Percentiles rank a stretch among this genome's conserved stretches.
Conservation (phyloP, 2,888 invertebrate species). For the Rhorus exstirpatorius region DNA sequence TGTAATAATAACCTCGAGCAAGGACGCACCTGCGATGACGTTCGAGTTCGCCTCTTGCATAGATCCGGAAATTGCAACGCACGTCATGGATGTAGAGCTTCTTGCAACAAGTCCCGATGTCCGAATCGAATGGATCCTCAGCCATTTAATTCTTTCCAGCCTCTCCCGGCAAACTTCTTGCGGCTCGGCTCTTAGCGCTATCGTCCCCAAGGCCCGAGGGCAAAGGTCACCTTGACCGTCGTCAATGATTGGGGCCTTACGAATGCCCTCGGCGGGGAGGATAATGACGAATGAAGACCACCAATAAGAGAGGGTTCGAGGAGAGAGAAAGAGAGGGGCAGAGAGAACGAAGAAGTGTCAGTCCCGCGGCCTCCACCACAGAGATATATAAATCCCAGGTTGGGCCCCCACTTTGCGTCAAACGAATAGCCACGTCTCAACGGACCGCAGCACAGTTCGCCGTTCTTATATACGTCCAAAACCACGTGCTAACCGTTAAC, state of each 20-base stretch:
- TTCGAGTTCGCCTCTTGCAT: constrained; percentile 32
- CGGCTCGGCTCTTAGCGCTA: constrained; percentile 15
- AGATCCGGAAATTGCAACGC: constrained; percentile 35
- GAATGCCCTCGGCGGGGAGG: constrained; percentile 59
- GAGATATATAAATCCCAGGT: constrained; percentile 82
- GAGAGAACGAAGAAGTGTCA: constrained; percentile 56
- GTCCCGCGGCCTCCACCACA: constrained; percentile 79
- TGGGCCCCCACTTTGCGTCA: constrained; percentile 81
- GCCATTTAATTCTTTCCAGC: constrained; percentile 5
- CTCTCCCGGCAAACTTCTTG: constrained; percentile 9
- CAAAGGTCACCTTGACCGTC: constrained; percentile 81
- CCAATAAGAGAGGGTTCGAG: constrained; percentile 50
- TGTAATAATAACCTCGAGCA: constrained; percentile 57
- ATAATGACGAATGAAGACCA: constrained; percentile 64
- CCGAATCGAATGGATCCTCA: constrained; percentile 1
- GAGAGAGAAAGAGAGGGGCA: constrained; percentile 39
- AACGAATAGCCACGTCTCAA: constrained; percentile 79
- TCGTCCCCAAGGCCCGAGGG: constrained; percentile 68
- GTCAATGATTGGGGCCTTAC: constrained; percentile 44
- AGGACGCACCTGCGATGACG: constrained; percentile 28
- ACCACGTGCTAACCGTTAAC: constrained; percentile 65
- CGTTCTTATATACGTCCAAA: constrained; percentile 62
- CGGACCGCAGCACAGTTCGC: constrained; percentile 74
- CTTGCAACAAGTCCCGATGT: neutral
- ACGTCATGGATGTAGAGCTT: neutral